Evolutionary conservation across 2,888 invertebrate species (phyloP), one percentile per base, ranked within the genome.

Genomic region (Sphaerophoria rueppellii): DNA sequence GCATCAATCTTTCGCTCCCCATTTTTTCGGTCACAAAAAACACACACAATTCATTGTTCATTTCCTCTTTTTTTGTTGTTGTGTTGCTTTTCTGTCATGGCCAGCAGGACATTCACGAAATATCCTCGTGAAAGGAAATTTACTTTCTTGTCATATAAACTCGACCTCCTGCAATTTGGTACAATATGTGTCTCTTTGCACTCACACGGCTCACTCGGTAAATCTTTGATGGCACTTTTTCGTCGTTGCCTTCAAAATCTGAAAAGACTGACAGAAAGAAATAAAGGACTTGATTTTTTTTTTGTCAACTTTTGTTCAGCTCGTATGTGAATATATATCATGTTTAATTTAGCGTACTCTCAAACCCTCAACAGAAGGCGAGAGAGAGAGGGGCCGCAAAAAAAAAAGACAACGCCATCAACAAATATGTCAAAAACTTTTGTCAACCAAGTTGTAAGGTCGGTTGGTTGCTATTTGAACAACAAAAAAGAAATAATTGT

Each of bases 1-100:
- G 73, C 85, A 85, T 85, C 85, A 85, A 85, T 85, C 85, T 85
- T 72, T 71, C 55, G 37, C 69, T 76, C 60, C 75, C 76, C 70
- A 12, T 48, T 48, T 34, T 63, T 35, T 48, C 48, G 9, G 6
- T 16, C 32, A 4, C 35, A 11, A 14, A 73, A 67, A 82, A 75
- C 52, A 75, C 71, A 75, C 32, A 52, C 46, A 71, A 48, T 71
- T 34, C 57, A 40, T 12, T 34, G 34, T 34, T 7, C 14, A 0
- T 37, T 43, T 69, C n/a, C 16, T 75, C 46, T 57, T 0, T 48
- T 43, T 63, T 32, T 2, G 37, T 34, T 60, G 14, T 48, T 24
- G 4, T 12, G 16, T 43, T 7, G 11, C 11, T 46, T 40, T 46
- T 24, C 54, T 43, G 14, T 16, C 57, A 24, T n/a, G 24, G 14